Conservation (phyloP, 2,113 vertebrate species). For the Ondatra zibethicus region DNA sequence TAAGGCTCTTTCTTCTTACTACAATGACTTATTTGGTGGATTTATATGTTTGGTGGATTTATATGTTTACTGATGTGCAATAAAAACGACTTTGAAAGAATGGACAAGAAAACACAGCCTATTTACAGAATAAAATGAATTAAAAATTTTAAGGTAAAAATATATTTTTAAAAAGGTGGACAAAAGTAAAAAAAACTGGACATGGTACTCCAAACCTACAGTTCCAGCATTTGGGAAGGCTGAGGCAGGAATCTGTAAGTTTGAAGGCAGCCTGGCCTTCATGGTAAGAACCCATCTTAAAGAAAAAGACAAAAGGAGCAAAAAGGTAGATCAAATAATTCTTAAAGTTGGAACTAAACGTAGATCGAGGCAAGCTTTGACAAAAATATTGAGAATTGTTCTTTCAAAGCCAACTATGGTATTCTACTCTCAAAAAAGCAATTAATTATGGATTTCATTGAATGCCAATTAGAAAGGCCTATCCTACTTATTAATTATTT, state of each 20-base stretch:
- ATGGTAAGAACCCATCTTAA: neutral
- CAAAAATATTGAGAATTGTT: constrained; percentile 38
- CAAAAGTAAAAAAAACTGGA: neutral
- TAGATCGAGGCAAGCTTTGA: neutral
- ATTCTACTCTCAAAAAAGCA: neutral
- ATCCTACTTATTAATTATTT: constrained; percentile 29
- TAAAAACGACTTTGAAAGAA: neutral
- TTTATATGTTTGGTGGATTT: neutral
- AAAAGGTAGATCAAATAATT: neutral
- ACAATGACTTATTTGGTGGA: neutral
- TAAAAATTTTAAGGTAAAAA: neutral
- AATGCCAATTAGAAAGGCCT: constrained; percentile 16
- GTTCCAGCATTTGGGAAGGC: neutral
- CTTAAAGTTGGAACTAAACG: neutral
- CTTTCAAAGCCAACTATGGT: constrained; percentile 48
- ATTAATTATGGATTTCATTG: constrained; percentile 67
- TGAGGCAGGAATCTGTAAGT: neutral
- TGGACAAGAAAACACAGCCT: neutral
- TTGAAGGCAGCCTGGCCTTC: neutral
- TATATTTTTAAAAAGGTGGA: neutral
- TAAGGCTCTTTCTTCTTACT: neutral
- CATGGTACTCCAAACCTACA: neutral
- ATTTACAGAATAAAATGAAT: neutral
- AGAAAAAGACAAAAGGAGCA: neutral
- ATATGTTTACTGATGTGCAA: neutral